Evolutionary conservation across 2,113 vertebrate species (phyloP), one percentile per base, ranked within the genome.

Genomic region (Setophaga petechia): DNA sequence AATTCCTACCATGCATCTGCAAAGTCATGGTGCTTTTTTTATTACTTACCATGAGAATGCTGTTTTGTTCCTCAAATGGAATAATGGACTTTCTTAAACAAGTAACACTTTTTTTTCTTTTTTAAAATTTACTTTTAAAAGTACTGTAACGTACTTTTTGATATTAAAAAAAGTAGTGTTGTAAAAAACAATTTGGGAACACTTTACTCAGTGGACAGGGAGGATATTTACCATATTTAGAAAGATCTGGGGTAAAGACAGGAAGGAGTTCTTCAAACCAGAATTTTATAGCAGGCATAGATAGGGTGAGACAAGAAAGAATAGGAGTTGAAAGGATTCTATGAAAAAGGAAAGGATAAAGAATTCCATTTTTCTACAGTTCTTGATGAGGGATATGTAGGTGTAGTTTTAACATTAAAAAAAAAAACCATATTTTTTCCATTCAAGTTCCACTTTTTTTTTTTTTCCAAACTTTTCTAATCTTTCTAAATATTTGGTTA

Each of bases 391-490:
- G 24, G 3, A 10, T 62, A 24, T 44, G 4, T 33, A 62, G 16
- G 7, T 9, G 41, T 12, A 23, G 23, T 47, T 13, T 28, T 61
- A 46, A 65, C 30, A 66, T 0, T 37, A 2, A 2, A 4, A 14
- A 28, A 22, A 18, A 4, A 31, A 27, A 15, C 3, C 16, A 0
- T 5, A 19, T 58, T 37, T 81, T 77, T 82, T 46, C 19, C 7
- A 0, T 27, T 46, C 11, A 49, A 25, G 5, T 54, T 84, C 10
- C 3, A 28, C 2, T 5, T 47, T 71, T 61, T 41, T 41, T 5
- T 47, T 57, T 61, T 57, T 69, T 51, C 1, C 6, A 19, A 23
- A 23, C 11, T 41, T 61, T 75, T 59, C 9, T 8, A 85, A 2
- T 15, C 5, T 41, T 80, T 58, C 12, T 2, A 3, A 30, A 27